phyloP scores from a whole-genome alignment of 2,888 invertebrate genomes.

The Eupithecia pulchellata region DNA sequence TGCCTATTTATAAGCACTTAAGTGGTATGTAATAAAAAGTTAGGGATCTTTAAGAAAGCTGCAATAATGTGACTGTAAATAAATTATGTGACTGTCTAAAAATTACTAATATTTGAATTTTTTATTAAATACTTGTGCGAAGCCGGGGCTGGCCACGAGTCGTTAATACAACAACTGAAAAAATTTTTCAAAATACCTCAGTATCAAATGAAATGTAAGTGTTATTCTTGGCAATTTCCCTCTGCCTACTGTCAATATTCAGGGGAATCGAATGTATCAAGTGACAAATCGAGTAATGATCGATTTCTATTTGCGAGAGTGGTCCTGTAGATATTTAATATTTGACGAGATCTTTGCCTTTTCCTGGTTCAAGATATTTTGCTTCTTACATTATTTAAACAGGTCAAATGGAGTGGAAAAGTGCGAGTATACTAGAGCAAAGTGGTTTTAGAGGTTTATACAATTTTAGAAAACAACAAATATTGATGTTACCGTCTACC shows the following conservation, averaged over 20 bases:
- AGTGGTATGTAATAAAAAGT: too few species aligned
- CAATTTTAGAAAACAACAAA: neutral
- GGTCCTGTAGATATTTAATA: constrained; percentile 33
- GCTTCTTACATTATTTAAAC: neutral
- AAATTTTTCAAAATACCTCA: too few species aligned
- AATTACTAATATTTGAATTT: too few species aligned
- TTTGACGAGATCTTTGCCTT: constrained; percentile 15
- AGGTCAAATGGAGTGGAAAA: neutral
- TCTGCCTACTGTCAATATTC: constrained; percentile 13
- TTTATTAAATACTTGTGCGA: too few species aligned
- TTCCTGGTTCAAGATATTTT: neutral
- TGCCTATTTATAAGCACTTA: neutral
- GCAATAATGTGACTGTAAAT: too few species aligned
- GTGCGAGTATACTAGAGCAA: neutral
- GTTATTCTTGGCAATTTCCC: constrained; percentile 2
- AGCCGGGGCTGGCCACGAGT: too few species aligned
- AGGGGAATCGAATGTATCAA: constrained; percentile 34
- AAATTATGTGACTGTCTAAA: too few species aligned
- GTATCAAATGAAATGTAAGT: constrained; percentile 1
- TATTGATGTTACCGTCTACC: neutral
- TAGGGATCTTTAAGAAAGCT: too few species aligned
- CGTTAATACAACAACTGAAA: too few species aligned
- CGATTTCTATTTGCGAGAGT: constrained; percentile 37
- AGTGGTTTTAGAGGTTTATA: neutral
- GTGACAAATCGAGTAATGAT: constrained; percentile 28